Conservation (phyloP, 2,113 vertebrate species). For the Pterocles burchelli region DNA sequence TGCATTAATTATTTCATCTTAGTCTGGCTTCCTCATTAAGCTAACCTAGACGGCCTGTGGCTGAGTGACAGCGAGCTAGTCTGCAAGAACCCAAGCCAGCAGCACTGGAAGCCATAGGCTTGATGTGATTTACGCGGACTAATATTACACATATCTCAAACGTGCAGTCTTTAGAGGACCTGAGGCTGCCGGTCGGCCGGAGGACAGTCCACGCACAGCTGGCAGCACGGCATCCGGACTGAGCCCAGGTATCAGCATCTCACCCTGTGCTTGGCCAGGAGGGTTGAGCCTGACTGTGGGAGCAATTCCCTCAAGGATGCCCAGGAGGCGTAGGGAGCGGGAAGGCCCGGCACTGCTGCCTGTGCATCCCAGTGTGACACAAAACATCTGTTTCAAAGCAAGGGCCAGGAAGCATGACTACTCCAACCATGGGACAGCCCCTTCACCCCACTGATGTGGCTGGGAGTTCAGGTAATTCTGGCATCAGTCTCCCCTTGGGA, state of each 20-base stretch:
- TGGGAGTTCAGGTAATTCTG: not conserved
- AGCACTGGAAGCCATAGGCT: slow-evolving; percentile 16
- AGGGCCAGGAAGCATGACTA: not conserved
- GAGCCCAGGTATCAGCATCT: not conserved
- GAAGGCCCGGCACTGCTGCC: not conserved
- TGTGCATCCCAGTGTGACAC: not conserved
- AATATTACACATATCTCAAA: slow-evolving; percentile 61
- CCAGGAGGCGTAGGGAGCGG: not conserved
- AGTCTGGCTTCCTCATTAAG: slow-evolving; percentile 63
- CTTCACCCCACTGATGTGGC: not conserved
- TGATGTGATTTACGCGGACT: slow-evolving; percentile 11
- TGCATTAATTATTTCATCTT: slow-evolving; percentile 64
- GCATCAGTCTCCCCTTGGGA: not conserved
- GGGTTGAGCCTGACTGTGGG: not conserved
- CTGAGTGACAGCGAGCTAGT: slow-evolving; percentile 21
- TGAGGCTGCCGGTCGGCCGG: not conserved
- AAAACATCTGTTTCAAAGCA: not conserved
- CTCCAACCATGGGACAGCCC: accelerated
- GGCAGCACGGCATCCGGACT: accelerated
- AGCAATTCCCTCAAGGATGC: not conserved
- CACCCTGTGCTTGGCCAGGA: not conserved
- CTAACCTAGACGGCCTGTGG: not conserved
- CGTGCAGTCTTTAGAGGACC: slow-evolving; percentile 5
- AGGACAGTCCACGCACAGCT: not conserved
- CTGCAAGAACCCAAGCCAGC: slow-evolving; percentile 32